Evolutionary conservation across 2,113 vertebrate genomes (phyloP), one percentile per base, ranked within the genome.

Genomic region (Chaenocephalus aceratus): DNA sequence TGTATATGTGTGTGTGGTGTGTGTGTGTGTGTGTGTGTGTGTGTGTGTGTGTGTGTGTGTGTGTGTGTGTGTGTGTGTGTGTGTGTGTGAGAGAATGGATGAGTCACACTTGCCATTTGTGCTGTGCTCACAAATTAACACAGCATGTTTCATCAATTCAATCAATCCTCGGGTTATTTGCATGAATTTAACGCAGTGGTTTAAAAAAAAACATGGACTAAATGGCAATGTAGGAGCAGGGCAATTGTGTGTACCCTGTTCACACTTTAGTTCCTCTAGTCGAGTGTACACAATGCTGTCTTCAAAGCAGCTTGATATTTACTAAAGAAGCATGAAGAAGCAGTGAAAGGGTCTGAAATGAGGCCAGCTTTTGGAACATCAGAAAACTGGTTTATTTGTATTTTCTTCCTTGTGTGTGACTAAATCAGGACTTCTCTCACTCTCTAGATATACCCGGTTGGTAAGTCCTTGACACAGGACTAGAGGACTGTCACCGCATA

Each of bases 401-500:
- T 46, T 70, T 34, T 18, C 59, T 10, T 58, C 45, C 9, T 13
- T 63, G 77, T 65, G 56, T 67, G 7, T 26, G 70, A 61, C n/a
- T 75, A 10, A 82, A 83, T 59, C 73, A 72, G 57, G 53, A 76
- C 83, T 68, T 61, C 6, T 72, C 56, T 41, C 30, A 76, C 66
- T 72, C 64, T 74, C 75, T 80, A 57, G 63, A 26, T 67, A 58
- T 4, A 53, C 51, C 60, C 79, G 75, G 41, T 49, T 60, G 58
- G 18, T 49, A 41, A 41, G 87, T 91, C 93, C 93, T 95, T 93
- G 91, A 92, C 91, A 91, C 78, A 92, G 79, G 26, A 26, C 92
- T 93, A 86, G 72, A 65, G n/a, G 30, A 45, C 64, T 41, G 18
- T 52, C 46, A 46, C 49, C 2, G 21, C 67, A 62, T 51, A 57